Evolutionary conservation across 2,888 invertebrate species (phyloP), one percentile per base, ranked within the genome.

Genomic region (Agrilus cyanescens): DNA sequence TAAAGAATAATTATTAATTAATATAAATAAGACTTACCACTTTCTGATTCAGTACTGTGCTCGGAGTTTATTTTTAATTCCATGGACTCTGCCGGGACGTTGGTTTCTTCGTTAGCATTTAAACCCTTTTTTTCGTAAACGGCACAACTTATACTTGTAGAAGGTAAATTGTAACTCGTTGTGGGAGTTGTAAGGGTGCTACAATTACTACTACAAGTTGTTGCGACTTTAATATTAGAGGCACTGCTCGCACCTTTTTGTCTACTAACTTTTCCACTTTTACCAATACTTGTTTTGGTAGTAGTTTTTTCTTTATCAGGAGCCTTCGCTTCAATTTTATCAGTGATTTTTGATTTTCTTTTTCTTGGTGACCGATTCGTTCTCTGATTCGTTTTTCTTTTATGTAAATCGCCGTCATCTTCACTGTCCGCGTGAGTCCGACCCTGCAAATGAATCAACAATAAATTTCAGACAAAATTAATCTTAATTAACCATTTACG

Each of bases 11-110:
- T 20, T 20, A 10, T 25, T 25, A 10, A 8, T 8, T 16, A 37
- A 5, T 8, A 1, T 31, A 39, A 32, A 39, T 10, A 14, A 39
- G 10, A 49, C 52, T 55, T 54, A 63, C 65, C 65, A 53, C 60
- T 63, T 53, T 60, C 65, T 4, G 64, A 65, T 47, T 65, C 66
- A 4, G 61, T 59, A 49, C 64, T 65, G n/a, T 53, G 61, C 36
- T 58, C 62, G 1, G 64, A 62, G 49, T 62, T 63, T 7, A 49
- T 47, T 44, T 58, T 55, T 20, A 58, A 41, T 43, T 61, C 60
- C 8, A 51, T 48, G 12, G 57, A 55, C 37, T 59, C 59, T 13
- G 57, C 51, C 4, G 57, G 58, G 4, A 55, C 52, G 41, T 55
- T 57, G 41, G 10, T 4, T 25, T 25, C 25, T 3, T 25, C 8